phyloP scores from a whole-genome alignment of 2,888 invertebrate genomes.

The Netelia melanura region DNA sequence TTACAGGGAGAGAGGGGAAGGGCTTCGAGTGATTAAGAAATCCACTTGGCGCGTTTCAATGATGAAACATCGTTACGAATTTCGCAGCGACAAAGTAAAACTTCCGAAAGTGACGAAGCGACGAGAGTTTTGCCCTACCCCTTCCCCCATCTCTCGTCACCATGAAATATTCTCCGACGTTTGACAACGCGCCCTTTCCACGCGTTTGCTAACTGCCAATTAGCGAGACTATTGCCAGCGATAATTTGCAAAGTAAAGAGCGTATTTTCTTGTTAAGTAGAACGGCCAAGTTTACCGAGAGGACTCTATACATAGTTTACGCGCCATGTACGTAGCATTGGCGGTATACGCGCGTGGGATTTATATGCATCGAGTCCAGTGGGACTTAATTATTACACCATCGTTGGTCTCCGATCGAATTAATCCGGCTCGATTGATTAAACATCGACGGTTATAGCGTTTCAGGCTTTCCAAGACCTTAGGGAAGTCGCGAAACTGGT shows the following conservation, averaged over 20 bases:
- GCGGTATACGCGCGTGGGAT: background rate
- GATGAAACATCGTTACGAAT: background rate
- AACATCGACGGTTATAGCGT: background rate
- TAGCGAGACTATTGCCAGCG: conserved; percentile 37
- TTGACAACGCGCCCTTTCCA: conserved; percentile 16
- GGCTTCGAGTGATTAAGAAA: background rate
- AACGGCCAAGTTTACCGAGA: conserved; percentile 36
- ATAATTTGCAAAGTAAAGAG: conserved; percentile 31
- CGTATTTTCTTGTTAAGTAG: conserved; percentile 19
- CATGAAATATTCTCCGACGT: conserved; percentile 2
- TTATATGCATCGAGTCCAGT: background rate
- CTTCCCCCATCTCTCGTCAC: background rate
- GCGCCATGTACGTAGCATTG: background rate
- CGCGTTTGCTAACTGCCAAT: conserved; percentile 43
- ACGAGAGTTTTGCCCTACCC: background rate
- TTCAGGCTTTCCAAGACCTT: background rate
- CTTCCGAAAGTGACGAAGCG: conserved; percentile 21
- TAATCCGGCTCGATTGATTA: conserved; percentile 31
- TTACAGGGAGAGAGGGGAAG: background rate
- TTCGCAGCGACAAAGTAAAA: background rate
- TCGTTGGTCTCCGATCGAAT: conserved; percentile 26
- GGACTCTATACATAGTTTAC: background rate
- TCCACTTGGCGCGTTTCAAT: background rate
- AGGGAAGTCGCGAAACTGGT: background rate
- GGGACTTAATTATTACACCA: conserved; percentile 46